Evolutionary conservation across 2,888 invertebrate species (phyloP).

Genomic region (Amblyjoppa fuscipennis): DNA sequence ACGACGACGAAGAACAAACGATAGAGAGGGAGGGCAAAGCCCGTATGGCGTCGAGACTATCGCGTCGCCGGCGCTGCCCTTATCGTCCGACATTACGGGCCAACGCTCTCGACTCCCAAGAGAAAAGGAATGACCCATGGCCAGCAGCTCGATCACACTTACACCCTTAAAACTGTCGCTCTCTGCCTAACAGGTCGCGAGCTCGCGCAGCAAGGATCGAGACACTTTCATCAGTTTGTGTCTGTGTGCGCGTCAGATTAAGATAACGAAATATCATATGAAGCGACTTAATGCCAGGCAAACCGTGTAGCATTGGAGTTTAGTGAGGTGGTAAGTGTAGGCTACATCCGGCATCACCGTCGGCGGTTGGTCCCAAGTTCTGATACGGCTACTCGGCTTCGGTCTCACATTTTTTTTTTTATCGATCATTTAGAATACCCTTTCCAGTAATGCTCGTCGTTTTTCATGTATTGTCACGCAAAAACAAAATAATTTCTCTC

Average conservation of each 20-base stretch:
- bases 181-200: slow-evolving; percentile 31
- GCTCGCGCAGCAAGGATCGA: slow-evolving; percentile 64
- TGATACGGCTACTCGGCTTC: background rate
- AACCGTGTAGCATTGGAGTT: slow-evolving; percentile 2
- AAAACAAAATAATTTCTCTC: background rate
- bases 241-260: slow-evolving; percentile 66
- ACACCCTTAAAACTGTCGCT: slow-evolving; percentile 34
- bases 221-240: slow-evolving; percentile 67
- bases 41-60: slow-evolving; percentile 57
- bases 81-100: slow-evolving; percentile 75
- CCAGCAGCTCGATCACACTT: slow-evolving; percentile 31
- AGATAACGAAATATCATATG: slow-evolving; percentile 68
- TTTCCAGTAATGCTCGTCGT: too few species aligned
- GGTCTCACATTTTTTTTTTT: background rate
- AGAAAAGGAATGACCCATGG: slow-evolving; percentile 72
- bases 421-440: too few species aligned
- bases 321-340: background rate
- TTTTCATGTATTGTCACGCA: too few species aligned
- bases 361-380: background rate
- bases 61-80: slow-evolving; percentile 70
- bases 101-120: slow-evolving; percentile 63
- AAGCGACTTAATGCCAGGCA: slow-evolving; percentile 13
- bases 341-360: background rate
- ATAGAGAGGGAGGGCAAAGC: slow-evolving; percentile 54
- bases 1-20: slow-evolving; percentile 62